Conservation (phyloP, 2,888 invertebrate genomes). For the Opisthograptis luteolata region DNA sequence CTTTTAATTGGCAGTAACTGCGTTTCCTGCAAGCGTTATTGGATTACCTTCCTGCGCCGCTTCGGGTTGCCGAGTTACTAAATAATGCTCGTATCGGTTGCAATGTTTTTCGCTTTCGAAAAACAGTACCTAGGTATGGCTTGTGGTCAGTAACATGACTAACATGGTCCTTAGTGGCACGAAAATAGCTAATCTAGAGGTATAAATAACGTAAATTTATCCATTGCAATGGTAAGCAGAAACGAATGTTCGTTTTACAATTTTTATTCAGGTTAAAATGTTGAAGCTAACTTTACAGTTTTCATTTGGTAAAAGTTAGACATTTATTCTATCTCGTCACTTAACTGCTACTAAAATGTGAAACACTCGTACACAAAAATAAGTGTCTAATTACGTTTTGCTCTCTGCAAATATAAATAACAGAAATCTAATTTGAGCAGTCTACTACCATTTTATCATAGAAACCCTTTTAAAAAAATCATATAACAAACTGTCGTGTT, state of each 20-base stretch:
- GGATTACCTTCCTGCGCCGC: conserved; percentile 70
- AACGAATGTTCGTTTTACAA: too few relatives aligned
- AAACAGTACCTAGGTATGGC: neutral
- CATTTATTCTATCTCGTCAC: conserved; percentile 2
- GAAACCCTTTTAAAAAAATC: conserved; percentile 26
- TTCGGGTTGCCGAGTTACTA: conserved; percentile 58
- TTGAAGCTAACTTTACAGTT: too few relatives aligned
- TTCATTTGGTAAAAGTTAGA: too few relatives aligned
- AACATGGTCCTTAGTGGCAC: too few relatives aligned
- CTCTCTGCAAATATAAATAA: conserved; percentile 23
- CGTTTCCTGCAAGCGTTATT: conserved; percentile 81
- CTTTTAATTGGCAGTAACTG: conserved; percentile 83
- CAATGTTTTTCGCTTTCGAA: conserved; percentile 30
- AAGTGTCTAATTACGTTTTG: conserved; percentile 3
- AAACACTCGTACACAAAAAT: neutral
- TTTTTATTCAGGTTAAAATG: too few relatives aligned
- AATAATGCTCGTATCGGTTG: conserved; percentile 46
- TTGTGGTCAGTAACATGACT: too few relatives aligned
- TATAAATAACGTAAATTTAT: too few relatives aligned
- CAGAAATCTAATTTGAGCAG: conserved; percentile 31
- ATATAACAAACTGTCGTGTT: conserved; percentile 20
- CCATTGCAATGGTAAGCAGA: too few relatives aligned
- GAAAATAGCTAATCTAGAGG: too few relatives aligned
- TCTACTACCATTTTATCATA: conserved; percentile 29
- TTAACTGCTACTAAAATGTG: conserved; percentile 15